phyloP scores from a whole-genome alignment of 2,797 vertebrate species.

The Chrosomus eos region DNA sequence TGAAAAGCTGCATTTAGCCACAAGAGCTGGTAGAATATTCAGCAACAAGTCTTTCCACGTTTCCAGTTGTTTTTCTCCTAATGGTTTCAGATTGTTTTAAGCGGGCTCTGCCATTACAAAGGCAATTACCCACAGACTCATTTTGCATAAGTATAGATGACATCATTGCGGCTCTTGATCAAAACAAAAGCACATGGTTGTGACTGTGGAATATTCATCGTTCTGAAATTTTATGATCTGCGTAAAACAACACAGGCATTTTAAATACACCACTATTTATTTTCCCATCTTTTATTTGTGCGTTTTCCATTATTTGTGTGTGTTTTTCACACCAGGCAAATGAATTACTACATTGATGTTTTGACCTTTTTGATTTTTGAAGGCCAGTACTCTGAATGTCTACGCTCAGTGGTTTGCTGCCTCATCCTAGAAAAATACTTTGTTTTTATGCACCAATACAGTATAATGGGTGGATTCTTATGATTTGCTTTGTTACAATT shows the following conservation, averaged over 20 bases:
- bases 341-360: constrained; percentile 48
- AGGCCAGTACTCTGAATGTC: constrained; percentile 33
- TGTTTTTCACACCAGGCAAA: constrained; percentile 37
- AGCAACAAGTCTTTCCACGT: constrained; percentile 14
- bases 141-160: constrained; percentile 41
- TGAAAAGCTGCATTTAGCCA: constrained; percentile 29
- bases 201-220: constrained; percentile 1
- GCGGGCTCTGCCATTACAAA: constrained; percentile 4
- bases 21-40: constrained; percentile 43
- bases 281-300: constrained; percentile 24
- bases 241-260: constrained; percentile 33
- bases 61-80: constrained; percentile 29
- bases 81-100: constrained; percentile 20
- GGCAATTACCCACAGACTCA: constrained; percentile 8
- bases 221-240: constrained; percentile 41
- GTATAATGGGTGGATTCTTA: constrained; percentile 42
- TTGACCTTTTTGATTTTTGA: constrained; percentile 49
- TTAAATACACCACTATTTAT: constrained; percentile 39
- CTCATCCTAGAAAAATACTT: constrained; percentile 4
- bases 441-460: constrained; percentile 49
- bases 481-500: constrained; percentile 53
- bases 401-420: constrained; percentile 27
- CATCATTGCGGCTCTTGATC: constrained; percentile 42
- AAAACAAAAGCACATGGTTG: constrained; percentile 46
- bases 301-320: constrained; percentile 38